Conservation (phyloP, 2,888 invertebrate species). For the Trichopria drosophilae region DNA sequence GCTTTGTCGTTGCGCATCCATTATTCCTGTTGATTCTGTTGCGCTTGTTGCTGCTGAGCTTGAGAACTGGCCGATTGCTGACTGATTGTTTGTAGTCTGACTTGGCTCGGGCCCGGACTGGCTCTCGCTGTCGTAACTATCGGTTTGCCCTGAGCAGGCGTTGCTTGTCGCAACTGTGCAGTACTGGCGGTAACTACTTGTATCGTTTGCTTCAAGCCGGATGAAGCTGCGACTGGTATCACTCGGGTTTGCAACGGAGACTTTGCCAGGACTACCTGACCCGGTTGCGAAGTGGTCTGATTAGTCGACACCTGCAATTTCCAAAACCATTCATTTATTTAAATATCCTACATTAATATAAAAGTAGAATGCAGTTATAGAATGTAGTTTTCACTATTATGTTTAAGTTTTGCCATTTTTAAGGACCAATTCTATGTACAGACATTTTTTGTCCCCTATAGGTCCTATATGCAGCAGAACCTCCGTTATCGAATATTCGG, state of each 20-base stretch:
- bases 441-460: too few species aligned
- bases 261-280: slow-evolving; percentile 67
- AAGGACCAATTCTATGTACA: too few species aligned
- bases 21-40: slow-evolving; percentile 34
- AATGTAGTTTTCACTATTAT: too few species aligned
- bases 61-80: slow-evolving; percentile 53
- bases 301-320: slow-evolving; percentile 52
- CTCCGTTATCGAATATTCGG: too few species aligned
- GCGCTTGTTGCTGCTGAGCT: slow-evolving; percentile 45
- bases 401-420: too few species aligned
- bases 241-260: slow-evolving; percentile 65
- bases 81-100: slow-evolving; percentile 65
- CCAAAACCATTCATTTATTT: neutral
- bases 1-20: too few species aligned
- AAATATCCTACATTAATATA: too few species aligned
- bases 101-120: slow-evolving; percentile 62
- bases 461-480: too few species aligned
- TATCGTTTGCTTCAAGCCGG: slow-evolving; percentile 65
- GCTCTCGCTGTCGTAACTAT: slow-evolving; percentile 60
- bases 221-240: slow-evolving; percentile 65
- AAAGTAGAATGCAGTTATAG: too few species aligned
- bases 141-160: slow-evolving; percentile 51
- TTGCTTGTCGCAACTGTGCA: slow-evolving; percentile 56
- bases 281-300: slow-evolving; percentile 60
- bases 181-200: slow-evolving; percentile 60